Percentiles rank a stretch among this genome's conserved stretches.
These are phyloP conservation scores for Halcyon smyrnensis DNA, from an alignment of 2,797 vertebrate species.

Conservation along the genomic window DNA sequence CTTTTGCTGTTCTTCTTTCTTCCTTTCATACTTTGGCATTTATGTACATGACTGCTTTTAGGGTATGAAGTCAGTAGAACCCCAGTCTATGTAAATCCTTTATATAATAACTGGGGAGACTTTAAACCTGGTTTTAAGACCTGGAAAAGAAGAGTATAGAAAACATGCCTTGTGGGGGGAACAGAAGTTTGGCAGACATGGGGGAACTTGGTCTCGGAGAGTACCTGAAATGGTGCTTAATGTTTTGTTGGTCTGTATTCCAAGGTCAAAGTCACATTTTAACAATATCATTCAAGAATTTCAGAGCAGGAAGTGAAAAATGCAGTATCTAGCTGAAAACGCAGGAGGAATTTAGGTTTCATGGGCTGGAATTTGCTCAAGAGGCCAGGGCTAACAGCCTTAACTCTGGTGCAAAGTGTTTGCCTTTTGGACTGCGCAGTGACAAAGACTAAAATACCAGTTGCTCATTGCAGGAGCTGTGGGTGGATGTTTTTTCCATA, in stretches of 20 bases:
- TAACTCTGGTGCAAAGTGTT: background rate
- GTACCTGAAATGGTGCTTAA: background rate
- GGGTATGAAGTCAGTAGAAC: background rate
- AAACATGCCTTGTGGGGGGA: background rate
- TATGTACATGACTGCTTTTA: accelerated
- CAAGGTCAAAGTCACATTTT: background rate
- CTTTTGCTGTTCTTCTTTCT: background rate
- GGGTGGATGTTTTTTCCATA: background rate
- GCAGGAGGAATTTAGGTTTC: background rate
- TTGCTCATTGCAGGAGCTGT: background rate
- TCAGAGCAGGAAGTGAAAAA: background rate
- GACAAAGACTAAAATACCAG: background rate
- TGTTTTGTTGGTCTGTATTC: background rate
- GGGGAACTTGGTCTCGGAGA: background rate
- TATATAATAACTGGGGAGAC: accelerated
- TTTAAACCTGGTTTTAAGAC: background rate
- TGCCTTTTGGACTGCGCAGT: background rate
- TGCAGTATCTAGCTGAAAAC: background rate
- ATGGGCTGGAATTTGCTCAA: background rate
- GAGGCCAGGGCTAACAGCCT: background rate
- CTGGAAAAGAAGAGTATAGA: too few relatives aligned
- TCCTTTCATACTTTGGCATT: accelerated
- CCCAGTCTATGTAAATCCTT: accelerated
- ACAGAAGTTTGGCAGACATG: accelerated
- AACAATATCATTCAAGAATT: background rate